These are phyloP conservation scores for Drosophila helvetica DNA, from an alignment of 2,888 invertebrate genomes.

Conservation along the genomic window DNA sequence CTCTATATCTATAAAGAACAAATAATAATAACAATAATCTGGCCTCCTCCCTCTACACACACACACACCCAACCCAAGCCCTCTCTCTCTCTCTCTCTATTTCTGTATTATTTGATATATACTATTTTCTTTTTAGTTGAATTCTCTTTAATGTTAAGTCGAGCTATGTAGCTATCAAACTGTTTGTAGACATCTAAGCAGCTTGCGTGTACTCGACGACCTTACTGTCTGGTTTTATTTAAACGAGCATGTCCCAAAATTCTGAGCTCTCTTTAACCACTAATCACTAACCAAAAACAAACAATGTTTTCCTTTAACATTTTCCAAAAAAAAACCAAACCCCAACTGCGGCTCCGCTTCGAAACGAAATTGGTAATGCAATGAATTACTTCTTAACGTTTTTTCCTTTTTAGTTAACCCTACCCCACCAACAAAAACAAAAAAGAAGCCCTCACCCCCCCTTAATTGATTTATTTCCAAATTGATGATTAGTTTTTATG, in stretches of 20 bases:
- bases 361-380: conserved; percentile 65
- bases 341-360: conserved; percentile 28
- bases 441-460: not conserved
- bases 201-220: conserved; percentile 59
- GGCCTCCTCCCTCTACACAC: conserved; percentile 30
- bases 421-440: not conserved
- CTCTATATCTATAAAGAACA: conserved; percentile 39
- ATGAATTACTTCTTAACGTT: conserved; percentile 26
- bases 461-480: conserved; percentile 20
- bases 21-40: conserved; percentile 22
- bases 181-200: conserved; percentile 43
- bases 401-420: conserved; percentile 28
- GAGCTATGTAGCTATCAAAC: conserved; percentile 46
- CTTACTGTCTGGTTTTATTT: conserved; percentile 84
- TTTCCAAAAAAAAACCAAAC: conserved; percentile 40
- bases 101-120: conserved; percentile 16
- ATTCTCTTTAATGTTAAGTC: conserved; percentile 23
- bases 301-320: conserved; percentile 54
- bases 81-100: not conserved
- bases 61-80: not conserved
- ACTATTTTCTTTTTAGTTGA: conserved; percentile 44
- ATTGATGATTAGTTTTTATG: conserved; percentile 54
- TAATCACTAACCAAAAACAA: conserved; percentile 40
- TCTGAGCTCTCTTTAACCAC: conserved; percentile 32
- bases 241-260: conserved; percentile 82